These are phyloP conservation scores for Byasa hedistus DNA, from an alignment of 2,888 invertebrate species.

Conservation along the genomic window DNA sequence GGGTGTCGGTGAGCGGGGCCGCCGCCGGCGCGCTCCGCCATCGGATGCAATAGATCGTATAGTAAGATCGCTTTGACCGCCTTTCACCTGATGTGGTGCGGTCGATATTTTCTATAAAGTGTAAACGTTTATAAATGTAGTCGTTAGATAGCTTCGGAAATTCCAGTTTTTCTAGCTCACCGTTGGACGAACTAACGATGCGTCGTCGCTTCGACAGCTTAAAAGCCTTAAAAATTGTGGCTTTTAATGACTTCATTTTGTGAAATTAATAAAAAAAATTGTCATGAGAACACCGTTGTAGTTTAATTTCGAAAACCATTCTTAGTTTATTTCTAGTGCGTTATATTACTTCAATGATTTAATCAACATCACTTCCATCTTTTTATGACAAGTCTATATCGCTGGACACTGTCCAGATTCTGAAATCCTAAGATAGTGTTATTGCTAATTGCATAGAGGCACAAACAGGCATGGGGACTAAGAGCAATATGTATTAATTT, in stretches of 20 bases:
- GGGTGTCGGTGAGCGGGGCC: conserved; percentile 54
- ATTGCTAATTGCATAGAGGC: no score
- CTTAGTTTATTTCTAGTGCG: no score
- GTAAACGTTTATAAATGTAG: conserved; percentile 68
- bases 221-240: conserved; percentile 78
- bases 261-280: conserved; percentile 78
- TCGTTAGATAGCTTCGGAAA: conserved; percentile 71
- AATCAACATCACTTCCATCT: no score
- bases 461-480: no score
- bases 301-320: conserved; percentile 32
- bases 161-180: conserved; percentile 65
- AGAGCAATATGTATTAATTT: no score
- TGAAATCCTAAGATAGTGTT: no score
- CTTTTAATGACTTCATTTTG: conserved; percentile 78
- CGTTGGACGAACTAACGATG: conserved; percentile 52
- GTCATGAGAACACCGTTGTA: conserved; percentile 48
- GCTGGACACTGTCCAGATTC: no score
- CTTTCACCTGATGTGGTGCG: conserved; percentile 64
- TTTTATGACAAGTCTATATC: no score
- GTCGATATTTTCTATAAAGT: conserved; percentile 74
- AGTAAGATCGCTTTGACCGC: conserved; percentile 63
- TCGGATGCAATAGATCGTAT: conserved; percentile 59
- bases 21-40: conserved; percentile 31
- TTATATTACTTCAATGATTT: no score
- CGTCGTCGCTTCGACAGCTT: conserved; percentile 76